Evolutionary conservation across 1,140 invertebrate species (phyloP).

Genomic region (Bombus confusus): DNA sequence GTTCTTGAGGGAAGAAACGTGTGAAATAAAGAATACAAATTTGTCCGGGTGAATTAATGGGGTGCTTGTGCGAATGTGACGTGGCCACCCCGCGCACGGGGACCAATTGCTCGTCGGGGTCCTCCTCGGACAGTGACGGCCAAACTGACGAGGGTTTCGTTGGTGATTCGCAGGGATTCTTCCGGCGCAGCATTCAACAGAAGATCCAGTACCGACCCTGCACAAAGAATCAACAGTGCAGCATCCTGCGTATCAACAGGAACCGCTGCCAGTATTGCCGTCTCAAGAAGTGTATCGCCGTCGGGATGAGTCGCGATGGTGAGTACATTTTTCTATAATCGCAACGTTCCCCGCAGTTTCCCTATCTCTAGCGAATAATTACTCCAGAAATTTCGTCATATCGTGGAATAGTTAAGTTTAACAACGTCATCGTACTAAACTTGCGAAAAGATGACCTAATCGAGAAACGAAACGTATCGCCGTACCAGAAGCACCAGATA

Average conservation of each 20-base stretch:
- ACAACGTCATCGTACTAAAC: too few species aligned
- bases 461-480: neutral
- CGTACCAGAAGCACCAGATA: neutral
- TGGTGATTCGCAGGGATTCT: constrained; percentile 89
- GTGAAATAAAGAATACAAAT: neutral
- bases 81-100: constrained; percentile 78
- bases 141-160: constrained; percentile 81
- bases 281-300: constrained; percentile 98
- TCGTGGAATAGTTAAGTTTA: neutral
- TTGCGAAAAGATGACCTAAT: neutral
- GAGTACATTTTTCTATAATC: constrained; percentile 77
- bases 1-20: neutral
- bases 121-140: constrained; percentile 78
- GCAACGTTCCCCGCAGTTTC: neutral
- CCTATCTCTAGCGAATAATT: neutral
- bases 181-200: constrained; percentile 96
- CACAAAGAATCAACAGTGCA: constrained; percentile 98
- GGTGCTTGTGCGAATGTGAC: constrained; percentile 81
- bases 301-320: constrained; percentile 99
- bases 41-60: constrained; percentile 74
- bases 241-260: constrained; percentile 97
- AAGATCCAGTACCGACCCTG: constrained; percentile 99
- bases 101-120: constrained; percentile 79
- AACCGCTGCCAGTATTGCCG: constrained; percentile 98
- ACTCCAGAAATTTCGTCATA: neutral